Conservation (phyloP, 1,140 invertebrate species). For the Homarus americanus region DNA sequence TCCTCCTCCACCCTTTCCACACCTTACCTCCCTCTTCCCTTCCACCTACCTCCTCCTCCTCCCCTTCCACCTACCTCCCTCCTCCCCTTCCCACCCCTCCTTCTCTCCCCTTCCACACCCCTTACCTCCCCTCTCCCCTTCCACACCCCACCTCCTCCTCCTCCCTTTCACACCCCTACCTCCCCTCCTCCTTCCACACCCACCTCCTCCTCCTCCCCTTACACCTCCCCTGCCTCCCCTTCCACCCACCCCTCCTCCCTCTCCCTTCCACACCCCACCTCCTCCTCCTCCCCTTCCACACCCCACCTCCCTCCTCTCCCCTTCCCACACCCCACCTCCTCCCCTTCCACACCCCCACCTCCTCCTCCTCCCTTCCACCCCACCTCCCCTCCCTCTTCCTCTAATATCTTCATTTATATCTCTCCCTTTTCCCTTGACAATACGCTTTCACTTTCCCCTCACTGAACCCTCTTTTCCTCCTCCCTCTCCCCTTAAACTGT, state of each 20-base stretch:
- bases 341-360: background rate
- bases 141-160: background rate
- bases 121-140: too few species aligned
- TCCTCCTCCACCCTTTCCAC: too few species aligned
- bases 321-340: background rate
- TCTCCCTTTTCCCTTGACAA: background rate
- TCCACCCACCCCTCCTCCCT: background rate
- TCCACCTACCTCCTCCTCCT: too few species aligned
- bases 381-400: background rate
- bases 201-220: background rate
- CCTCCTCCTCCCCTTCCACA: background rate
- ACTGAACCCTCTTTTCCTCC: background rate
- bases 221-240: background rate
- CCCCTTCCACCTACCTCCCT: too few species aligned
- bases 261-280: background rate
- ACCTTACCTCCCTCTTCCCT: too few species aligned
- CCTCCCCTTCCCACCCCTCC: too few species aligned
- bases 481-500: background rate
- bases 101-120: too few species aligned
- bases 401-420: background rate
- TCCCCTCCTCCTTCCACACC: too few species aligned
- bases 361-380: background rate
- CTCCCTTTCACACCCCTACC: background rate
- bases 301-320: background rate
- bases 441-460: background rate